A percentile compares a stretch with the other conserved stretches of the same genome.
phyloP scores from a whole-genome alignment of 2,797 vertebrate genomes.

The Chelidonichthys spinosus region DNA sequence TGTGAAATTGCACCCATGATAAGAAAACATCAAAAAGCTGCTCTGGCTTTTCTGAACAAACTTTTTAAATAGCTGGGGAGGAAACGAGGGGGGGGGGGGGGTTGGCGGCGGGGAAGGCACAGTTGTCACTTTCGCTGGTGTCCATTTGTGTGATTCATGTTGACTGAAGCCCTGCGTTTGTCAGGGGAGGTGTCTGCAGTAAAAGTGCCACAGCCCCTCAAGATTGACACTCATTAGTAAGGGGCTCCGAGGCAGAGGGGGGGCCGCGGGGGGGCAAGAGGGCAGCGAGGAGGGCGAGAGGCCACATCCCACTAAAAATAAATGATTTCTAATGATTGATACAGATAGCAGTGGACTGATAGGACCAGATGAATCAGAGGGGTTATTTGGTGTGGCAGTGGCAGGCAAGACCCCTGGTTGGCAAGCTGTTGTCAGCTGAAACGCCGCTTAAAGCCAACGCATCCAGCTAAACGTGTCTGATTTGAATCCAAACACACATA shows the following conservation, averaged over 20 bases:
- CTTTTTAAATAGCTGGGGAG: constrained; percentile 62
- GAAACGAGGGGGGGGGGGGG: constrained; percentile 39
- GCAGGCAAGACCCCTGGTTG: constrained; percentile 81
- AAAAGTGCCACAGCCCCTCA: constrained; percentile 83
- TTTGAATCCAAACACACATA: constrained; percentile 29
- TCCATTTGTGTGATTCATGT: constrained; percentile 80
- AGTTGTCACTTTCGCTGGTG: constrained; percentile 77
- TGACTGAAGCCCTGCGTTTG: constrained; percentile 88
- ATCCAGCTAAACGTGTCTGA: constrained; percentile 57
- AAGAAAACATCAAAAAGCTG: constrained; percentile 14
- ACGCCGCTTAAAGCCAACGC: constrained; percentile 77
- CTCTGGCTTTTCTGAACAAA: constrained; percentile 43
- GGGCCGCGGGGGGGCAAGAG: constrained; percentile 66
- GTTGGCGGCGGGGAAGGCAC: constrained; percentile 46
- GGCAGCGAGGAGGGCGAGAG: constrained; percentile 74
- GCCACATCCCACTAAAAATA: constrained; percentile 88
- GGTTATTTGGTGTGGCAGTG: constrained; percentile 40
- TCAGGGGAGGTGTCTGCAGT: constrained; percentile 87
- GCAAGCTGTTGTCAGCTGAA: constrained; percentile 84
- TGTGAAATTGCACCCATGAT: background rate
- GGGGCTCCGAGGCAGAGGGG: constrained; percentile 73
- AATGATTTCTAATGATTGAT: constrained; percentile 87
- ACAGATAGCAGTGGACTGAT: constrained; percentile 84
- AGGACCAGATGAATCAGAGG: constrained; percentile 76
- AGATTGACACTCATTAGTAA: constrained; percentile 89